Base-by-base conservation (phyloP, 1,140 invertebrate genomes). In the Phenacoccus solenopsis region DNA sequence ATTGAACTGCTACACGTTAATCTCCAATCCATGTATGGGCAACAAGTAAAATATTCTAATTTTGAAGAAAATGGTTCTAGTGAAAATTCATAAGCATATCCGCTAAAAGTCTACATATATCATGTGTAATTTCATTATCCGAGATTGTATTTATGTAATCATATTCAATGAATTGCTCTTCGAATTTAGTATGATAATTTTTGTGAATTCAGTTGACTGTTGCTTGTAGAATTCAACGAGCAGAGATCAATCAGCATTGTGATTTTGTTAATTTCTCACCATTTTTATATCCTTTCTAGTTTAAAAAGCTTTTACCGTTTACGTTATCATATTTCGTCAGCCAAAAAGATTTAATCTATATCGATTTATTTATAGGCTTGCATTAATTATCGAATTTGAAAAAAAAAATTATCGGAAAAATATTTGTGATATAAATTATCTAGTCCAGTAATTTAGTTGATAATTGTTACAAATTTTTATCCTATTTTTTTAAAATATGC, bases 1-100 rank as follows among this genome's bases (percentile, higher is more conserved):
- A 84, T 93, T 75, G 90, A 94, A 80, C 79, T 93, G 30, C 81
- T 94, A n/a, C 90, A 93, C 77, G 88, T 93, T 72, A 90, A 90
- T 30, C 79, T 94, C 72, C 90, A 93, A 77, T 84, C 84, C 20
- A 81, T 89, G 70, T 89, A 88, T 77, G 79, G 35, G 28, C 68
- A 69, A 13, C 20, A 20, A 27, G 35, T 69, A 27, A 27, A 69
- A 64, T 25, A 10, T 64, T 16, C 9, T 59, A n/a, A 7, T 64
- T 25, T 64, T 16, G 59, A 64, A 24, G 59, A 64, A 24, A 64
- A 64, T 24, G 59, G 59, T 5, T 64, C 59, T 24, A 64, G 38
- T 49, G 38, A 49, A 49, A 49, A 49, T 49, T 10, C 20, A 2
- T 49, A 49, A 49, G 38, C 38, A 49, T 49, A 49, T 49, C 38